These are phyloP conservation scores for Chorisops tibialis DNA, from an alignment of 2,888 invertebrate genomes.

Conservation along the genomic window DNA sequence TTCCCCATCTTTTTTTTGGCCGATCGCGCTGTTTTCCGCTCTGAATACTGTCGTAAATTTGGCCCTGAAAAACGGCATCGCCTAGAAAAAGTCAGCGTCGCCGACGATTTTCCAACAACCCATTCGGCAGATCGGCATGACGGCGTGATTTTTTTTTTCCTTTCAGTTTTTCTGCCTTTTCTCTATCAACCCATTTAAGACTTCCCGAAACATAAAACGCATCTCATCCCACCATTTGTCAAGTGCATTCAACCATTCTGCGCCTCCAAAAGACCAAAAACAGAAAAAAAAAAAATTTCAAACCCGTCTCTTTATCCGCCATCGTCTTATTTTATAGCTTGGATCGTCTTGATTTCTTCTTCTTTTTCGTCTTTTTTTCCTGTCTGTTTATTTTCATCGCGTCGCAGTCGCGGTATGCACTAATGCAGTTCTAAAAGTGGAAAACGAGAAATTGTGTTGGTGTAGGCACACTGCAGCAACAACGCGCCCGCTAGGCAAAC, in stretches of 20 bases:
- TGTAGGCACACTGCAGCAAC: slow-evolving; percentile 7
- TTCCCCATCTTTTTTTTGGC: too few relatives aligned
- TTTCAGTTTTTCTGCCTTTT: too few relatives aligned
- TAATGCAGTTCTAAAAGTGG: slow-evolving; percentile 10
- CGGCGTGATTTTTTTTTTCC: too few relatives aligned
- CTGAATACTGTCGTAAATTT: too few relatives aligned
- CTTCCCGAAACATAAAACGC: background rate
- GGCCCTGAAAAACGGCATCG: too few relatives aligned
- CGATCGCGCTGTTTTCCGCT: too few relatives aligned
- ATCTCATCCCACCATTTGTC: slow-evolving; percentile 10
- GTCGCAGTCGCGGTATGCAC: slow-evolving; percentile 10
- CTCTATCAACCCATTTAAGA: too few relatives aligned
- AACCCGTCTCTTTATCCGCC: background rate
- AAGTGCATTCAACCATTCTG: slow-evolving; percentile 23
- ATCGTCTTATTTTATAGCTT: background rate
- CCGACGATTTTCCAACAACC: too few relatives aligned
- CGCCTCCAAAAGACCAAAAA: background rate
- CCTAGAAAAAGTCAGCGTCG: too few relatives aligned
- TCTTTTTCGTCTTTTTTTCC: background rate
- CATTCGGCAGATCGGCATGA: too few relatives aligned
- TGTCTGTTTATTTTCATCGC: slow-evolving; percentile 7
- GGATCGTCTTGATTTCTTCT: background rate
- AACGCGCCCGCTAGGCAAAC: too few relatives aligned
- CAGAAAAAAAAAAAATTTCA: background rate
- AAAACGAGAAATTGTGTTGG: slow-evolving; percentile 22